These are phyloP conservation scores for Rhynchonycteris naso DNA, from an alignment of 2,797 vertebrate species.

Conservation along the genomic window DNA sequence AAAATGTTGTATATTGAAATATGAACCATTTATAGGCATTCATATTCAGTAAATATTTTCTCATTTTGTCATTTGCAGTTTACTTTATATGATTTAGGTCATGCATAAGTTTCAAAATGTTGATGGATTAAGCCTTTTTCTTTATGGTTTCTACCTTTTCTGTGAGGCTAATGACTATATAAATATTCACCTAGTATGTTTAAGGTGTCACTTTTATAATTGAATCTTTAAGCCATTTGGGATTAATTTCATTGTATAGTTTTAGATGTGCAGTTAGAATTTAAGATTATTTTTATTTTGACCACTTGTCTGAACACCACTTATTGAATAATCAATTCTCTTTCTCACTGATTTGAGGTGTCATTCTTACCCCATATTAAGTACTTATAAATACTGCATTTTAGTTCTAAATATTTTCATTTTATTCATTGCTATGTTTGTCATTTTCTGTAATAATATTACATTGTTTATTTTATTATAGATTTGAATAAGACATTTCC, in stretches of 20 bases:
- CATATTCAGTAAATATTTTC: constrained; percentile 43
- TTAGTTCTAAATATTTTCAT: not conserved
- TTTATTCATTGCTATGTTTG: not conserved
- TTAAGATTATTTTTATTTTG: constrained; percentile 46
- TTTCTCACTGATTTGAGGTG: not conserved
- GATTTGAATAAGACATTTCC: not conserved
- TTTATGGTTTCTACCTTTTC: not conserved
- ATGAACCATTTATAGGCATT: constrained; percentile 16
- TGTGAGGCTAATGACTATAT: not conserved
- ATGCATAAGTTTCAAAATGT: not conserved
- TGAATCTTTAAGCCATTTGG: not conserved
- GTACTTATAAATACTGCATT: not conserved
- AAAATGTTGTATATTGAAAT: constrained; percentile 22
- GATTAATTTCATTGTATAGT: not conserved
- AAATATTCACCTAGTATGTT: not conserved
- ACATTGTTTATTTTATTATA: not conserved
- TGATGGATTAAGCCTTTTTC: constrained; percentile 50
- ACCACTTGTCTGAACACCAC: not conserved
- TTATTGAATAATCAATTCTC: not conserved
- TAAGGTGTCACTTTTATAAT: constrained; percentile 3
- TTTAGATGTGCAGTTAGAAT: not conserved
- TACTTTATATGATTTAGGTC: constrained; percentile 41
- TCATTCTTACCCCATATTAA: not conserved
- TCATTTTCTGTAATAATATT: not conserved
- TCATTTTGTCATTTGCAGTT: constrained; percentile 55